These are phyloP conservation scores for Sesia apiformis DNA, from an alignment of 2,888 invertebrate species.

Conservation along the genomic window DNA sequence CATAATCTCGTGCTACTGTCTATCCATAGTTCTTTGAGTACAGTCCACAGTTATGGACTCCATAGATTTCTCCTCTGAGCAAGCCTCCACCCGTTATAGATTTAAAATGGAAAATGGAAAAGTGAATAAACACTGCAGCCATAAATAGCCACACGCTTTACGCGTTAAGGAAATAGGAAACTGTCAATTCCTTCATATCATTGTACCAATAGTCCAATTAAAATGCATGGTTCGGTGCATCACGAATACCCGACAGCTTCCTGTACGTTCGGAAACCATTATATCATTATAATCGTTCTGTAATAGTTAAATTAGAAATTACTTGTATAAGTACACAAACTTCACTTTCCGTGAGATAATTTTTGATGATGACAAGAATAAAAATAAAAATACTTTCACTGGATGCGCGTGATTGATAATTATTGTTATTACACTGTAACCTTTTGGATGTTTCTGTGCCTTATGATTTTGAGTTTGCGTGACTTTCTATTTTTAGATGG, in stretches of 20 bases:
- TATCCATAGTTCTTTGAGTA: too few relatives aligned
- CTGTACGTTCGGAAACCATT: background rate
- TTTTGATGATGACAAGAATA: background rate
- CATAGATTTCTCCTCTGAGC: too few relatives aligned
- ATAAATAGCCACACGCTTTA: too few relatives aligned
- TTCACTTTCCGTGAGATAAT: background rate
- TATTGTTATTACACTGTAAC: conserved; percentile 5
- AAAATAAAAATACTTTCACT: background rate
- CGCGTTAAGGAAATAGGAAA: background rate
- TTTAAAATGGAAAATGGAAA: too few relatives aligned
- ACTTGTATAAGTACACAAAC: background rate
- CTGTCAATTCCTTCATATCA: background rate
- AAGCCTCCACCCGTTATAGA: too few relatives aligned
- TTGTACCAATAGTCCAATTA: background rate
- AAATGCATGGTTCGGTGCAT: background rate
- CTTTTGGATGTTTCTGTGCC: conserved; percentile 1
- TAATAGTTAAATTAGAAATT: background rate
- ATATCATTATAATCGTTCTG: background rate
- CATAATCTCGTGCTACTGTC: too few relatives aligned
- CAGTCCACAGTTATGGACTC: too few relatives aligned
- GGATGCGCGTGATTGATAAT: conserved; percentile 6
- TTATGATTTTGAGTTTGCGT: conserved; percentile 5
- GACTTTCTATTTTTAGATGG: conserved; percentile 6
- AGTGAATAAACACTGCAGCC: too few relatives aligned
- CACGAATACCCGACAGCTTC: background rate